phyloP scores from a whole-genome alignment of 2,888 invertebrate species.

The Cerastis rubricosa region DNA sequence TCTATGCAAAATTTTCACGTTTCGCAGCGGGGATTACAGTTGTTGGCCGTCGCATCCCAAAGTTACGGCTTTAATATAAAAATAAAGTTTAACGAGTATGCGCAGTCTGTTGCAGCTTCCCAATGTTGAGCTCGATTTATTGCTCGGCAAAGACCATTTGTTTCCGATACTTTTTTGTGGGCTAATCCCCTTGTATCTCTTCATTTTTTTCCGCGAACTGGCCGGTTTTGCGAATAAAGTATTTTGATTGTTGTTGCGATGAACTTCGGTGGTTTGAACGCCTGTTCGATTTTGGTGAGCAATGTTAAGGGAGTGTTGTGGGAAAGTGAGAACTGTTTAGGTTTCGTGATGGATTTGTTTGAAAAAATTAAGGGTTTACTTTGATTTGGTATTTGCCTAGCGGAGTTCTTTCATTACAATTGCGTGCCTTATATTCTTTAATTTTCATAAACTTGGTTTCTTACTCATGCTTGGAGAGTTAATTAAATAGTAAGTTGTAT shows the following conservation, averaged over 20 bases:
- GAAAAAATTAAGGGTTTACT: background rate
- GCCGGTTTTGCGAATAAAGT: conserved; percentile 54
- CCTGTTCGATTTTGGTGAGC: conserved; percentile 58
- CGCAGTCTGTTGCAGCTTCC: conserved; percentile 84
- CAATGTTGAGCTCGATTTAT: conserved; percentile 88
- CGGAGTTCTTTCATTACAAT: background rate
- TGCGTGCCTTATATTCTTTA: no score
- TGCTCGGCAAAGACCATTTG: conserved; percentile 81
- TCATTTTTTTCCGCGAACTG: conserved; percentile 62
- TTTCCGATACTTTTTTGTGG: conserved; percentile 82
- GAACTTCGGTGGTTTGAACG: conserved; percentile 41
- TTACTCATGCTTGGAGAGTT: background rate
- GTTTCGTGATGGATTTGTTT: background rate
- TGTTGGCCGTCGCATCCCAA: conserved; percentile 79
- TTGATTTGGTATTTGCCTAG: background rate
- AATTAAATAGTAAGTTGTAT: background rate
- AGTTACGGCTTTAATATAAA: conserved; percentile 89
- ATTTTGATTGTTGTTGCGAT: conserved; percentile 49
- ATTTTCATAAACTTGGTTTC: background rate
- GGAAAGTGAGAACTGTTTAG: background rate
- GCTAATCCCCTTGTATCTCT: conserved; percentile 74
- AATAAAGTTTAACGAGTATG: conserved; percentile 88
- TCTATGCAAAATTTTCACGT: conserved; percentile 77
- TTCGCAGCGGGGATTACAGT: conserved; percentile 84
- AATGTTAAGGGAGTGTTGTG: conserved; percentile 26